Evolutionary conservation across 2,113 vertebrate genomes (phyloP).

Genomic region (Varanus salvator): DNA sequence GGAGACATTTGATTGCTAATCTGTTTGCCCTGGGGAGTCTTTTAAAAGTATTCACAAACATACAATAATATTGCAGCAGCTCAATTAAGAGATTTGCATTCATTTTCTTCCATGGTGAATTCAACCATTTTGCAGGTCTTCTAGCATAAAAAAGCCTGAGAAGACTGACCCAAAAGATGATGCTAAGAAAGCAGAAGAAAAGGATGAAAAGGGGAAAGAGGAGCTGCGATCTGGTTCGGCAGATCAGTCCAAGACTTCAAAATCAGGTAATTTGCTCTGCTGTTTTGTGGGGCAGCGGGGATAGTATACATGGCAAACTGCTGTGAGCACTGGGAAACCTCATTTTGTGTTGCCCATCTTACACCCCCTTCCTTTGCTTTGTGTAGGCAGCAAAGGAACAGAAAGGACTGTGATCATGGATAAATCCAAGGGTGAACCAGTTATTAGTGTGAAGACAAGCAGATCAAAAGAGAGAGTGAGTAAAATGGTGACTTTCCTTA

Average conservation of each 20-base stretch:
- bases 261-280: conserved; percentile 73
- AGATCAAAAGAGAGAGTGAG: conserved; percentile 83
- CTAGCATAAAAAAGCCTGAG: conserved; percentile 81
- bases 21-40: background rate
- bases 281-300: background rate
- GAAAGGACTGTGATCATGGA: conserved; percentile 98
- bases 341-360: background rate
- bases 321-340: background rate
- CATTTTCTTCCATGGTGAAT: background rate
- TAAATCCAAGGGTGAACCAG: conserved; percentile 97
- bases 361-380: background rate
- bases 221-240: conserved; percentile 75
- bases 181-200: conserved; percentile 76
- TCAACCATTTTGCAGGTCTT: conserved; percentile 59
- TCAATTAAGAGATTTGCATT: background rate
- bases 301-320: rapidly evolving
- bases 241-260: conserved; percentile 74
- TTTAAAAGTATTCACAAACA: background rate
- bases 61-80: no score
- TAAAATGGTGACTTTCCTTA: background rate
- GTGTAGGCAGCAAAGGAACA: conserved; percentile 82
- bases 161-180: conserved; percentile 86
- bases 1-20: background rate
- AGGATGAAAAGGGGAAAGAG: conserved; percentile 82
- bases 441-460: conserved; percentile 92